Evolutionary conservation across 2,113 vertebrate species (phyloP).

Genomic region (Malurus melanocephalus): DNA sequence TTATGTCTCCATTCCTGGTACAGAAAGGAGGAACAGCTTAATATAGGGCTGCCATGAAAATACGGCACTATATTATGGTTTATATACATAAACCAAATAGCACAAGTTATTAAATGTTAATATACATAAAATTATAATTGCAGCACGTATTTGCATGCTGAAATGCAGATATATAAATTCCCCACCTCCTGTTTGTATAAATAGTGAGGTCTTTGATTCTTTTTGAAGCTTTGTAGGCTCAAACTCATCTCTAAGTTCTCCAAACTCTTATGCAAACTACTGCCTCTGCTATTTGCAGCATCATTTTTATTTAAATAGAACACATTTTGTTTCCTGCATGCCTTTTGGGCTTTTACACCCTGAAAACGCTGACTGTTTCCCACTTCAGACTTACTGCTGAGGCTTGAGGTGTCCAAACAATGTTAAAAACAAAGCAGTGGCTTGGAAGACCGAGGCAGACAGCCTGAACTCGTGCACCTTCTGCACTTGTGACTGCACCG

Average conservation of each 20-base stretch:
- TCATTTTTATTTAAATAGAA: neutral
- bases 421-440: neutral
- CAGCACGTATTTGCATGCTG: neutral
- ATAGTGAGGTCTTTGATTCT: neutral
- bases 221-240: neutral
- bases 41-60: neutral
- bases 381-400: neutral
- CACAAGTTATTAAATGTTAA: neutral
- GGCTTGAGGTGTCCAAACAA: neutral
- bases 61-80: neutral
- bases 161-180: neutral
- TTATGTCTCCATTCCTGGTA: neutral
- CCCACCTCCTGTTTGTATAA: neutral
- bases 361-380: slow-evolving; percentile 3
- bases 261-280: neutral
- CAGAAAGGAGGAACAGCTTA: neutral
- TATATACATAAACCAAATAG: neutral
- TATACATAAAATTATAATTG: neutral
- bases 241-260: neutral
- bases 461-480: slow-evolving; percentile 25
- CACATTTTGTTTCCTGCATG: neutral
- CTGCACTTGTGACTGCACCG: neutral
- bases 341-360: neutral
- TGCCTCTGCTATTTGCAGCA: neutral
- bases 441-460: neutral